Evolutionary conservation across 2,888 invertebrate species (phyloP).

Genomic region (Pseudanteris insignis): DNA sequence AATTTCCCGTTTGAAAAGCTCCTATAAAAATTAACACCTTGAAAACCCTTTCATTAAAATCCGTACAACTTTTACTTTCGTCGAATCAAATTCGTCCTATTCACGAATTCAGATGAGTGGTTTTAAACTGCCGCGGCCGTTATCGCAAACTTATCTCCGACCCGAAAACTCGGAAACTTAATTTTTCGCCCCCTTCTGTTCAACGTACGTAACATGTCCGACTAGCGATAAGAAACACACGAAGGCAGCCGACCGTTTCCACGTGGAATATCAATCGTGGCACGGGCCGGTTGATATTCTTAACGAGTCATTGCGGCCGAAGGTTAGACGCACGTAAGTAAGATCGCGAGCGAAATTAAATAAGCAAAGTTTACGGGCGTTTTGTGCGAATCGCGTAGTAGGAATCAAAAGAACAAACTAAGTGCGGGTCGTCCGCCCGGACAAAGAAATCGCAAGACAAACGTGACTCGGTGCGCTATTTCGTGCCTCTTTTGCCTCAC

Average conservation of each 20-base stretch:
- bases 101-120: conserved; percentile 31
- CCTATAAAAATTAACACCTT: no score
- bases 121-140: conserved; percentile 25
- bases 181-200: conserved; percentile 11
- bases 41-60: conserved; percentile 39
- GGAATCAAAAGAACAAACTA: conserved; percentile 62
- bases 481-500: conserved; percentile 52
- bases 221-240: conserved; percentile 34
- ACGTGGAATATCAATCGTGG: conserved; percentile 32
- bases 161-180: conserved; percentile 35
- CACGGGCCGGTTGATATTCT: conserved; percentile 34
- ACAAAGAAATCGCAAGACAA: conserved; percentile 60
- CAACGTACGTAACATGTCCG: conserved; percentile 18
- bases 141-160: conserved; percentile 38
- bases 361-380: conserved; percentile 58
- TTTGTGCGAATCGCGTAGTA: conserved; percentile 47
- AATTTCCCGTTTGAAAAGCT: no score
- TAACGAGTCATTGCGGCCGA: conserved; percentile 28
- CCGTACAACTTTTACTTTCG: conserved; percentile 34
- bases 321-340: conserved; percentile 19
- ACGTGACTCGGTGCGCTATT: conserved; percentile 60
- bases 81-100: conserved; percentile 35
- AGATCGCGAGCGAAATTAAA: conserved; percentile 56
- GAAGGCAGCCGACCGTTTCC: conserved; percentile 25
- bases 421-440: conserved; percentile 41